These are phyloP conservation scores for Neopelma chrysocephalum DNA, from an alignment of 2,797 vertebrate genomes.

Conservation along the genomic window DNA sequence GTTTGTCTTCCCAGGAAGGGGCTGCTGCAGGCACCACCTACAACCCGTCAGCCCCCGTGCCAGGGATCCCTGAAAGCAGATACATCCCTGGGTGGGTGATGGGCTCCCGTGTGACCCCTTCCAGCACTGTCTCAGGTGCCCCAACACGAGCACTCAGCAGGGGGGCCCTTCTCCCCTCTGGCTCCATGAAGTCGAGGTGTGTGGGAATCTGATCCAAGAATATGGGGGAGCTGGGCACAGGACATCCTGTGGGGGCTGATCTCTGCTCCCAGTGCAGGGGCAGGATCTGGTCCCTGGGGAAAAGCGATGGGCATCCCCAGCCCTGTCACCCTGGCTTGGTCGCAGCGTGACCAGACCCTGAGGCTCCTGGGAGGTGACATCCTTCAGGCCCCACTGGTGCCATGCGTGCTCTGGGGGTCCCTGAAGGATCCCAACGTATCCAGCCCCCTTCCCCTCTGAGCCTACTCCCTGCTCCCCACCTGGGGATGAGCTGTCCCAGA, in stretches of 20 bases:
- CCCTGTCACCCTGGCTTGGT: neutral
- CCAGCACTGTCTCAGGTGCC: neutral
- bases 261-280: neutral
- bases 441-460: neutral
- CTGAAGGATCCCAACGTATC: rapidly evolving
- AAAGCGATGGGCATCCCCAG: too few relatives aligned
- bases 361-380: neutral
- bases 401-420: rapidly evolving
- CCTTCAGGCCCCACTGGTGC: neutral
- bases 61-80: neutral
- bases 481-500: neutral
- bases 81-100: rapidly evolving
- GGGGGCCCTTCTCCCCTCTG: neutral
- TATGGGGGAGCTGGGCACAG: too few relatives aligned
- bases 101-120: neutral
- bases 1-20: neutral
- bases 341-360: rapidly evolving
- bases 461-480: neutral
- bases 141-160: rapidly evolving
- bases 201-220: neutral
- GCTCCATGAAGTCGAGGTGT: rapidly evolving
- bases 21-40: neutral
- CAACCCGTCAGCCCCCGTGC: rapidly evolving
- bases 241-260: neutral
- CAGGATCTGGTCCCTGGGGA: neutral